Base-by-base conservation (phyloP, 2,113 vertebrate species). In the Atherinomorus stipes region DNA sequence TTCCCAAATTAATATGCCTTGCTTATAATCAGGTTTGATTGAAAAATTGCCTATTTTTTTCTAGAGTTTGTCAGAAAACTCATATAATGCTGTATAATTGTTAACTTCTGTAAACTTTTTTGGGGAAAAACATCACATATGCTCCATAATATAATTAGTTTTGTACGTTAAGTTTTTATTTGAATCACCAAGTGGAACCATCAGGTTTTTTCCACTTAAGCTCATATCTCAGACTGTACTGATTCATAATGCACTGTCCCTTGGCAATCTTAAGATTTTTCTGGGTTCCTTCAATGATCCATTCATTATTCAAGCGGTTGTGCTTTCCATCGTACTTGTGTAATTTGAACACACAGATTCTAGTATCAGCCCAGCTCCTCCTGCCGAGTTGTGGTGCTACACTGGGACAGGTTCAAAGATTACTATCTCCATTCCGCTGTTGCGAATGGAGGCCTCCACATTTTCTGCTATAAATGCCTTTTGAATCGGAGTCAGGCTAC, bases 281-380 rank as follows among this genome's bases (percentile, higher is more conserved):
- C n/a, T 47, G 28, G 60, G 57, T 3, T 12, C 11, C 19, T 71
- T 78, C 45, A 22, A 78, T 68, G 58, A 7, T 3, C 22, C 49
- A 4, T 34, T 34, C 9, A 34, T 34, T 34, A 34, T 8, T 7
- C 7, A 1, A 25, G 50, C 76, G 18, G 23, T 57, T 34, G 49
- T 64, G 26, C n/a, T 81, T 80, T 82, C 18, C 15, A 26, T 67
- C 64, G 71, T 78, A 47, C 71, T 34, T 79, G 28, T 34, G 67
- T 71, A 59, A 85, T 77, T 64, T 63, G 34, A 78, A 71, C 77
- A 61, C 66, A 60, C 51, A 64, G 16, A 47, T 40, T 71, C 71
- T 34, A 74, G 51, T 28, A 56, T 66, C 18, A 62, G 56, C 58
- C 56, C 44, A 22, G 22, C 15, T 21, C n/a, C 1, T 25, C 54